Percentiles rank a stretch among this genome's conserved stretches.
Conservation (phyloP, 1,140 invertebrate genomes). For the Zaprionus kolodkinae region DNA sequence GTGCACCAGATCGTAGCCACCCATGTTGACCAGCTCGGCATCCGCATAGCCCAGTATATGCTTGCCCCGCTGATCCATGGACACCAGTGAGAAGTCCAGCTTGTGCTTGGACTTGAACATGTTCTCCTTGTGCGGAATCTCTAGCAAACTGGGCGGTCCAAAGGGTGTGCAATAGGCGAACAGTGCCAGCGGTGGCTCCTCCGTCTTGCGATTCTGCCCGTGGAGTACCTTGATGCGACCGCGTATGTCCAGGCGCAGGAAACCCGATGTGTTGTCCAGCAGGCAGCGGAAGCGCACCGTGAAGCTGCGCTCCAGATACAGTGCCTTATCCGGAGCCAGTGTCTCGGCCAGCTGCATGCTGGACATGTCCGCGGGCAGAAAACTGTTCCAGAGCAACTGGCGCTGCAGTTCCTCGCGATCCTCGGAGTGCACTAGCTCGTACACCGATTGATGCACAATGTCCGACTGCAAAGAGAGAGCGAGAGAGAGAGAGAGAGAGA, state of each 20-base stretch:
- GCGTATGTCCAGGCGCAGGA: conserved; percentile 98
- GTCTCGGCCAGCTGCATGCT: conserved; percentile 93
- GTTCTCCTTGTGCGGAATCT: conserved; percentile 96
- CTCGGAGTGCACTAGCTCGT: conserved; percentile 99
- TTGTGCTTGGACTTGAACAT: conserved; percentile 99
- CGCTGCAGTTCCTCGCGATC: conserved; percentile 98
- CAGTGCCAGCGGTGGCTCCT: conserved; percentile 95
- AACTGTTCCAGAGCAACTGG: conserved; percentile 98
- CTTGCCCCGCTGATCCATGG: conserved; percentile 98
- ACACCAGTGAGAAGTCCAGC: conserved; percentile 96
- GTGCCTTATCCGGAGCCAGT: conserved; percentile 92
- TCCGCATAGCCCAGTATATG: conserved; percentile 97
- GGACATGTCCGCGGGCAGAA: conserved; percentile 92
- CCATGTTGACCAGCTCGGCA: conserved; percentile 94
- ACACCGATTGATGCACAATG: conserved; percentile 99
- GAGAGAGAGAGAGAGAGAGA: background rate
- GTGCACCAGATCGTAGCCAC: conserved; percentile 98
- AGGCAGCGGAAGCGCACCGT: conserved; percentile 99
- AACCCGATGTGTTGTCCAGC: conserved; percentile 99
- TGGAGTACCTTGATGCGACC: conserved; percentile 98
- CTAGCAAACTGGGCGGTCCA: conserved; percentile 95
- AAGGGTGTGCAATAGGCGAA: conserved; percentile 99
- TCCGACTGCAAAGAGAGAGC: conserved; percentile 91
- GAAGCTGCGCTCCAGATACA: conserved; percentile 96
- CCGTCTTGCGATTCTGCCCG: conserved; percentile 97